Base-by-base conservation (phyloP, 2,888 invertebrate genomes). In the Lissonota sp. region DNA sequence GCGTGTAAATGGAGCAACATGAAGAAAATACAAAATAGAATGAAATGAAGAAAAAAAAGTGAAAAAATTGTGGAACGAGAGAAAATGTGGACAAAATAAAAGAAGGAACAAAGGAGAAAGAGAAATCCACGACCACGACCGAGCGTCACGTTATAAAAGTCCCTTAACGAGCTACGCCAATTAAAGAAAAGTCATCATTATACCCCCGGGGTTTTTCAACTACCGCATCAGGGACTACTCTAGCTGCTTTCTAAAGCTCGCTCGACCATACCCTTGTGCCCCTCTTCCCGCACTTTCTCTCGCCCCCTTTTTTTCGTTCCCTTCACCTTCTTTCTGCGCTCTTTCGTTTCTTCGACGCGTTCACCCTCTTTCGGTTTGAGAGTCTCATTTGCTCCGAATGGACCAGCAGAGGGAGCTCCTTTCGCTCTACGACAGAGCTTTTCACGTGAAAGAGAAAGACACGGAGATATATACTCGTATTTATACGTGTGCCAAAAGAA, bases 141-240 rank as follows among this genome's bases (percentile, higher is more conserved):
- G n/a, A 71, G 74, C 58, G 74, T 78, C 74, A 74, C 74, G 77
- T 81, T 81, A 73, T 66, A 71, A 74, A 78, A 71, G 75, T 74
- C 74, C 78, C 78, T 74, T 81, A 81, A 81, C 74, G 81, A 81
- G 74, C 81, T 62, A 75, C 74, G 74, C 74, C 81, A 81, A 81
- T 81, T 81, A 78, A 78, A 78, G 81, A 81, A 81, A 78, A 81
- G 78, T 81, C 78, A 81, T 81, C 81, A 78, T 81, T 81, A 81
- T 81, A 78, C 71, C 64, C 39, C 49, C 62, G 62, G 51, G 75
- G 78, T 64, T 78, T 75, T 78, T 74, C 58, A 73, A 67, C 74
- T 71, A 55, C 74, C 78, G n/a, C n/a, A 71, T 71, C 60, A 67
- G 67, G n/a, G 62, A 55, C 60, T 62, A 69, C 75, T 75, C 53